These are phyloP conservation scores for Rapana venosa DNA, from an alignment of 2,888 invertebrate species.

Conservation along the genomic window DNA sequence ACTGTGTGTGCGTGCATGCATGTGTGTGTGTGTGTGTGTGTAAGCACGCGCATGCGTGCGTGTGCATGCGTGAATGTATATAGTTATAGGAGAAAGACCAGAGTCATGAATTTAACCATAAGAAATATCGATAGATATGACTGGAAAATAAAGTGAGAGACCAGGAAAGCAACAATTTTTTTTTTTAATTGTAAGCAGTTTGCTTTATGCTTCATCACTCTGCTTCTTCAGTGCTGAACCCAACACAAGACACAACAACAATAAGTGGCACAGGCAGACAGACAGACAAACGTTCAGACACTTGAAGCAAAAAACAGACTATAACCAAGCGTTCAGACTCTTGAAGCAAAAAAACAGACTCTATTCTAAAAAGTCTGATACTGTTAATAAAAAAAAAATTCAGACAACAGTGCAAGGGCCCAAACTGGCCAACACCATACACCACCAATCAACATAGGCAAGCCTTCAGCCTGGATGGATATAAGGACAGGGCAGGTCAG, in stretches of 20 bases:
- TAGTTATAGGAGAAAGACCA: background rate
- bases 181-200: too few relatives aligned
- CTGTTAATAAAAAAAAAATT: too few relatives aligned
- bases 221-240: too few relatives aligned
- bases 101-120: background rate
- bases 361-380: background rate
- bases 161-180: too few relatives aligned
- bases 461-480: too few relatives aligned
- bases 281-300: background rate
- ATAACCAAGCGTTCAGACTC: background rate
- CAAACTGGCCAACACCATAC: too few relatives aligned
- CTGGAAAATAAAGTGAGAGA: background rate
- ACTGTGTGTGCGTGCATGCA: background rate
- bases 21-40: background rate
- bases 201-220: too few relatives aligned
- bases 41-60: background rate
- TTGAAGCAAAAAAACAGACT: background rate
- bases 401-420: background rate
- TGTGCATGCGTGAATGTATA: background rate
- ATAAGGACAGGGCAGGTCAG: too few relatives aligned
- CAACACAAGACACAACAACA: too few relatives aligned
- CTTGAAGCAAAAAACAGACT: background rate
- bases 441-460: too few relatives aligned
- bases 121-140: background rate
- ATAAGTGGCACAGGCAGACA: too few relatives aligned